Evolutionary conservation across 2,797 vertebrate genomes (phyloP), one percentile per base, ranked within the genome.

Genomic region (Intellagama lesueurii): DNA sequence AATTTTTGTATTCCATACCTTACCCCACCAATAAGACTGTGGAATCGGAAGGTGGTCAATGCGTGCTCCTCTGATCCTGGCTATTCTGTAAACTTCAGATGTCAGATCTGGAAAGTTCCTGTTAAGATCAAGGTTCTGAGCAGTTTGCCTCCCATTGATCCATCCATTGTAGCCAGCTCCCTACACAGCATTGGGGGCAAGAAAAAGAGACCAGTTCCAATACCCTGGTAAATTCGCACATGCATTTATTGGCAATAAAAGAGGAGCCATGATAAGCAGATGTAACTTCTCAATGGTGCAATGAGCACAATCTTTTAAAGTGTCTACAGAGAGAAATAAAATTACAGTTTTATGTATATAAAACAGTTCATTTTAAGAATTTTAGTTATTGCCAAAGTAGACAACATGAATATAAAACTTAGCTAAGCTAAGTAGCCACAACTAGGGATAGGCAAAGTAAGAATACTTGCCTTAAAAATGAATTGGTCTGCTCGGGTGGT

Each of bases 31-130:
- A 94, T 99, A 99, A 87, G 97, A 96, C 6, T 98, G 98, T 0
- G 99, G 98, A 95, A 99, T 98, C 68, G 98, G 97, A 76, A 99
- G 97, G 94, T 99, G 99, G 90, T 99, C 98, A 0, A 95, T 96
- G 75, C 98, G 98, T 24, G 97, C 97, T 16, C 97, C 95, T 28
- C 95, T 97, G 91, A 97, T 97, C 47, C 96, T 97, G 0, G 97
- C 97, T 91, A 98, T 97, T 82, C 97, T 97, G 95, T 99, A 99
- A 93, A 97, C 98, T 90, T 98, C 92, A 0, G 98, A 98, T 0
- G 99, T 99, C 90, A 99, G 96, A 96, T 99, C 99, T 0, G 99
- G 99, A 94, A 99, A 99, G 94, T 99, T 99, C 84, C 99, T 98
- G 95, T 99, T 99, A 91, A 99, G 97, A 94, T 99, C 99, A 56